Conservation (phyloP, 1,140 invertebrate species). For the Centruroides vittatus region DNA sequence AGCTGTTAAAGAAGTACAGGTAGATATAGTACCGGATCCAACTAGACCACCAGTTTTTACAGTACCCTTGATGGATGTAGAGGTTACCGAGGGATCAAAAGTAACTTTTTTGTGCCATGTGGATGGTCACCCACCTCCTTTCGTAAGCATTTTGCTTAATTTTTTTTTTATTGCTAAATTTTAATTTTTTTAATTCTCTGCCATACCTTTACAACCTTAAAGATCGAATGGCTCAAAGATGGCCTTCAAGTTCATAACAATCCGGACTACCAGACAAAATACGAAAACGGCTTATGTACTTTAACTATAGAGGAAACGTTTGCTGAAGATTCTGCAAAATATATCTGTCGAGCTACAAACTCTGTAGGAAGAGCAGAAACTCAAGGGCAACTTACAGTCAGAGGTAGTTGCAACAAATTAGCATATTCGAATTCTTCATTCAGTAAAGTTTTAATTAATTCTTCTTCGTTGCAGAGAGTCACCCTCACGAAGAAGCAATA, state of each 20-base stretch:
- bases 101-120: conserved; percentile 75
- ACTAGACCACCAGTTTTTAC: conserved; percentile 39
- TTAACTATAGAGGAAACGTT: conserved; percentile 64
- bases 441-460: too few species aligned
- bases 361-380: conserved; percentile 51
- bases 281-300: conserved; percentile 36
- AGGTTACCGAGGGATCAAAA: conserved; percentile 54
- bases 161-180: not conserved
- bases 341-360: conserved; percentile 56
- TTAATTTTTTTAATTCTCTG: conserved; percentile 21
- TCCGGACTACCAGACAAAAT: conserved; percentile 60
- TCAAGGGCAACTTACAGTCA: conserved; percentile 54
- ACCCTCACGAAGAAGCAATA: conserved; percentile 45
- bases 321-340: conserved; percentile 62
- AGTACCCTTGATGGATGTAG: conserved; percentile 47
- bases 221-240: conserved; percentile 83
- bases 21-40: conserved; percentile 6
- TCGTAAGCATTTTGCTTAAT: not conserved
- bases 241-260: conserved; percentile 70
- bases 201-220: conserved; percentile 35
- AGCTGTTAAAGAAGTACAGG: conserved; percentile 33
- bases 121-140: conserved; percentile 66
- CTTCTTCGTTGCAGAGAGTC: conserved; percentile 36
- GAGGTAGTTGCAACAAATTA: conserved; percentile 33
- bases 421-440: too few species aligned